These are phyloP conservation scores for Scaptomyza caliginosa DNA, from an alignment of 2,888 invertebrate species.

Conservation along the genomic window DNA sequence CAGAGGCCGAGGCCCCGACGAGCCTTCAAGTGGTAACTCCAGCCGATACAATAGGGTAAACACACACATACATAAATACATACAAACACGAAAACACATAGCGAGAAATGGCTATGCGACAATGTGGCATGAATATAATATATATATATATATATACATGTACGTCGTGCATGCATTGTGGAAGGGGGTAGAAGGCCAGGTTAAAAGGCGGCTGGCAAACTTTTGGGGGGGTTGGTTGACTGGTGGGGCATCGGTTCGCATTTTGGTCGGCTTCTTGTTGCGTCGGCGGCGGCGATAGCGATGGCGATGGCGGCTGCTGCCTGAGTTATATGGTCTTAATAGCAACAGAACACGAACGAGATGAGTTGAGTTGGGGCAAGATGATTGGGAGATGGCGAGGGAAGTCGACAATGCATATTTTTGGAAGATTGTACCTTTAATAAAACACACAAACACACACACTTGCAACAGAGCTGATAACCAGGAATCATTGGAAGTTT, in stretches of 20 bases:
- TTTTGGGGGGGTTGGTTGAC: constrained; percentile 10
- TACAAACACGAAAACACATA: neutral
- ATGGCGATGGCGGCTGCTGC: no score
- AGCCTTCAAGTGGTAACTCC: constrained; percentile 54
- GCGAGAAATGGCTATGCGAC: neutral
- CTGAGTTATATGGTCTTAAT: constrained; percentile 70
- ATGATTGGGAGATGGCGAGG: neutral
- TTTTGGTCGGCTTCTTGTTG: constrained; percentile 23
- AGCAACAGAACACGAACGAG: constrained; percentile 50
- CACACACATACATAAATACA: constrained; percentile 13
- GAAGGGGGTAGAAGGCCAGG: constrained; percentile 13
- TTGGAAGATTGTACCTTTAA: constrained; percentile 66
- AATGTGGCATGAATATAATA: constrained; percentile 30
- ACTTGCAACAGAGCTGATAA: no score
- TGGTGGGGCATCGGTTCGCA: constrained; percentile 11
- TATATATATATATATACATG: neutral
- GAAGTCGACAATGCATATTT: constrained; percentile 26
- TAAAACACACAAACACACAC: constrained; percentile 43
- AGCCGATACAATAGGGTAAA: constrained; percentile 53
- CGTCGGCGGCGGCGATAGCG: constrained; percentile 42
- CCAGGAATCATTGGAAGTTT: constrained; percentile 23
- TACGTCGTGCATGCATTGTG: neutral
- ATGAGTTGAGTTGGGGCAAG: neutral
- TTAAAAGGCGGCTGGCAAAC: constrained; percentile 14
- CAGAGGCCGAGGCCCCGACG: constrained; percentile 43